Conservation (phyloP, 2,888 invertebrate species). For the Agrochola circellaris region DNA sequence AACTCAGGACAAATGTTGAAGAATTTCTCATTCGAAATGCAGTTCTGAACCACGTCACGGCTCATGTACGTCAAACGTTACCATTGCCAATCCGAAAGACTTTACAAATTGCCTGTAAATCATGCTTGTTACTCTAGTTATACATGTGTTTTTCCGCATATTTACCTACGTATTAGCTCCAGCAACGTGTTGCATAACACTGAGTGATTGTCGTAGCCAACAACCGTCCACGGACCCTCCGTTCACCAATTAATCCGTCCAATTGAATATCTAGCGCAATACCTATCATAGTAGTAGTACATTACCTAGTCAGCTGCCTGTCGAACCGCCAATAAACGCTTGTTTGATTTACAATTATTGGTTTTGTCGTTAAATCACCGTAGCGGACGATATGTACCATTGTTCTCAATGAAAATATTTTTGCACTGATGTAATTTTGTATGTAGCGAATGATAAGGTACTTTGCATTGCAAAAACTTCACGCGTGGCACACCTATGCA, state of each 20-base stretch:
- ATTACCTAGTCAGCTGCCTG: constrained; percentile 54
- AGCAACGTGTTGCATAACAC: constrained; percentile 50
- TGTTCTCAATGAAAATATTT: constrained; percentile 61
- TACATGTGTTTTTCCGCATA: constrained; percentile 56
- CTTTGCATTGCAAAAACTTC: constrained; percentile 55
- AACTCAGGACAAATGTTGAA: not conserved
- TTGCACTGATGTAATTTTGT: constrained; percentile 48
- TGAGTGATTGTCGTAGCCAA: constrained; percentile 53
- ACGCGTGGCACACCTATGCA: constrained; percentile 38
- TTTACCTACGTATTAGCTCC: constrained; percentile 52
- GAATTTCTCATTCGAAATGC: constrained; percentile 12
- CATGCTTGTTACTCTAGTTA: constrained; percentile 35
- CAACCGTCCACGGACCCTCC: constrained; percentile 67
- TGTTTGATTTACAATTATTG: constrained; percentile 69
- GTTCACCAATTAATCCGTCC: constrained; percentile 85
- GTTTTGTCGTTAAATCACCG: constrained; percentile 61
- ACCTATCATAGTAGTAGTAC: constrained; percentile 60
- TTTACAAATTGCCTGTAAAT: constrained; percentile 53
- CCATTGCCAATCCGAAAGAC: constrained; percentile 45
- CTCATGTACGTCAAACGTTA: constrained; percentile 26
- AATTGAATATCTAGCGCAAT: constrained; percentile 83
- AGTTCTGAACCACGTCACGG: constrained; percentile 19
- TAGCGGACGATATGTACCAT: constrained; percentile 54
- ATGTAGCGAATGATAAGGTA: constrained; percentile 24
- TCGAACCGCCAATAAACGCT: constrained; percentile 60